A percentile compares a stretch with the other conserved stretches of the same genome.
Conservation (phyloP, 2,888 invertebrate genomes). For the Apamea anceps region DNA sequence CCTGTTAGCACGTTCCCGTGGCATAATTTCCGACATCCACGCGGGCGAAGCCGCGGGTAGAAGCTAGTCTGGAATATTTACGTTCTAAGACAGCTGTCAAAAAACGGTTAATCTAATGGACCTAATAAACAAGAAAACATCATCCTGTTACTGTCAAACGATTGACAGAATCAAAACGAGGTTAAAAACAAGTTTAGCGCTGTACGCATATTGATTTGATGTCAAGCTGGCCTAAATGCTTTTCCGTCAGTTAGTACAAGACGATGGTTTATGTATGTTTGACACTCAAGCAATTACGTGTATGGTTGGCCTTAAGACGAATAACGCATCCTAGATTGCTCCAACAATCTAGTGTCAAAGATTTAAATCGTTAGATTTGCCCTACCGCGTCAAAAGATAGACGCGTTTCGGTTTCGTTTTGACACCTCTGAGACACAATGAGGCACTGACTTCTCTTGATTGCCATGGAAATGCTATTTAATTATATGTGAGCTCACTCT, state of each 20-base stretch:
- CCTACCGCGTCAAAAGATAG: background rate
- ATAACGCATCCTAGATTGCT: conserved; percentile 38
- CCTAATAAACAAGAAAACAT: no score
- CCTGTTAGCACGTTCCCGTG: no score
- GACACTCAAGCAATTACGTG: conserved; percentile 43
- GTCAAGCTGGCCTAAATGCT: background rate
- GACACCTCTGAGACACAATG: background rate
- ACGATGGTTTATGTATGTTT: conserved; percentile 16
- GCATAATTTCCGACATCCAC: no score
- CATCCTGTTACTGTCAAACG: background rate
- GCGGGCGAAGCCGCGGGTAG: no score
- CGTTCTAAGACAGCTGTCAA: no score
- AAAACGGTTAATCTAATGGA: no score
- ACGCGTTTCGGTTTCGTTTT: background rate
- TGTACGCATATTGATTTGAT: background rate
- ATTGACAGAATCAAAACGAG: background rate
- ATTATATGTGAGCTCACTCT: background rate
- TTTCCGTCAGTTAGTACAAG: background rate
- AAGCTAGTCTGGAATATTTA: no score
- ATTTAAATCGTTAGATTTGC: conserved; percentile 23
- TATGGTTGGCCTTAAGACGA: conserved; percentile 25
- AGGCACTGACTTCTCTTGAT: background rate
- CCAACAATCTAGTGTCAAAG: conserved; percentile 14
- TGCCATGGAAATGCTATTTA: background rate
- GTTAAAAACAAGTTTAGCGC: background rate